Conservation (phyloP, 2,797 vertebrate species). For the Leuciscus waleckii region DNA sequence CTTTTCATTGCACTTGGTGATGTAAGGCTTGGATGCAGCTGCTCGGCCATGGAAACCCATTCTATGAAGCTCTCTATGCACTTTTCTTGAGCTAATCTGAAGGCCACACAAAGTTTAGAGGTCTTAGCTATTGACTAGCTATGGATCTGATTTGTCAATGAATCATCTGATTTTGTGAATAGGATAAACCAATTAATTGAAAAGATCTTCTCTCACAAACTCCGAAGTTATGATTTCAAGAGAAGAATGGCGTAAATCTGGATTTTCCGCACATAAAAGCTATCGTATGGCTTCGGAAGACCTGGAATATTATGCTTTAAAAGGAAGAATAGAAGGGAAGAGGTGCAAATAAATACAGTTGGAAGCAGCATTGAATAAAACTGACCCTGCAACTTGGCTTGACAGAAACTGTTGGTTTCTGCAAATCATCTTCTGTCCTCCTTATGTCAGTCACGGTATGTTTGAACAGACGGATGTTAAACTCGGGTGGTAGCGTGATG, state of each 20-base stretch:
- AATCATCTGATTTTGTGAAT: no score
- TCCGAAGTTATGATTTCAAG: neutral
- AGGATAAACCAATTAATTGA: no score
- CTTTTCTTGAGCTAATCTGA: no score
- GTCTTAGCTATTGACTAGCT: no score
- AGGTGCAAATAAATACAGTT: slow-evolving; percentile 35
- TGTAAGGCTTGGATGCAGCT: no score
- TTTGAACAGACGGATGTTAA: slow-evolving; percentile 50
- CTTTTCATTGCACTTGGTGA: no score
- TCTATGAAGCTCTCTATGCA: no score
- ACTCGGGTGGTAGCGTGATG: slow-evolving; percentile 26
- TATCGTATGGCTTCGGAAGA: neutral
- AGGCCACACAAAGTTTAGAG: no score
- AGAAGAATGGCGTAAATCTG: neutral
- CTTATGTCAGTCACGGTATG: slow-evolving; percentile 48
- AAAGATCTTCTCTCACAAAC: no score
- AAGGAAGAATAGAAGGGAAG: neutral
- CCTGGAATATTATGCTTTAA: neutral
- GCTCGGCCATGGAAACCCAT: no score
- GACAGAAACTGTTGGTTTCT: slow-evolving; percentile 43
- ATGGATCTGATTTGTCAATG: no score
- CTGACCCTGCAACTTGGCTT: slow-evolving; percentile 34
- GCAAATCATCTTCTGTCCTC: slow-evolving; percentile 40
- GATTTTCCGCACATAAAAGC: neutral
- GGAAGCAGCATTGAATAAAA: slow-evolving; percentile 10